Evolutionary conservation across 37 sponge, comb jelly and placozoan genomes (phyloP).

Genomic region (Geodia barretti): DNA sequence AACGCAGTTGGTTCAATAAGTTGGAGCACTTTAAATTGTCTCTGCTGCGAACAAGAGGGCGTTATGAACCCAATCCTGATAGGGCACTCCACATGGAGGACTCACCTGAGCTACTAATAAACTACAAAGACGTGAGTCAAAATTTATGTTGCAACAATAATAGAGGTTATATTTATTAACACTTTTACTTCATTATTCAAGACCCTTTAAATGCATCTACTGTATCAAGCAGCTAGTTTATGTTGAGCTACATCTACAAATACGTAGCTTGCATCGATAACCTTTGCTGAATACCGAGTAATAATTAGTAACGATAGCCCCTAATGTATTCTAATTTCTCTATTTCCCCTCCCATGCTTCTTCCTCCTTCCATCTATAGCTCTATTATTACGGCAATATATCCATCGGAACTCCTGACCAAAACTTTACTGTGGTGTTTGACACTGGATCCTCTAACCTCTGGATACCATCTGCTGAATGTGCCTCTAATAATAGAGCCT

Average conservation of each 20-base stretch:
- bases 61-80: constrained; percentile 7
- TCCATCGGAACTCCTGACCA: constrained; percentile 93
- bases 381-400: constrained; percentile 92
- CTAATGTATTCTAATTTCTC: too few species aligned
- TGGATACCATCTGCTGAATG: constrained; percentile 92
- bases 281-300: too few species aligned
- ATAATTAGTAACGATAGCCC: too few species aligned
- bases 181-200: too few species aligned
- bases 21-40: background rate
- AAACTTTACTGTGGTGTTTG: constrained; percentile 90
- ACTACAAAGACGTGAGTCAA: constrained; percentile 80
- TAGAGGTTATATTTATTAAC: too few species aligned
- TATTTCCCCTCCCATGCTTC: too few species aligned
- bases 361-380: too few species aligned
- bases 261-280: too few species aligned
- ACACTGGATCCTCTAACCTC: constrained; percentile 97
- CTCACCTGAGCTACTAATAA: constrained; percentile 65
- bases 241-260: too few species aligned
- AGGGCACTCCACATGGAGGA: background rate
- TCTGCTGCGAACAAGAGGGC: background rate
- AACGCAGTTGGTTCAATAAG: background rate
- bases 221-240: too few species aligned
- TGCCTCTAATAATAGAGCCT: constrained; percentile 60
- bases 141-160: too few species aligned
- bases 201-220: too few species aligned